Conservation (phyloP, 2,888 invertebrate species). For the Helicoverpa assulta region DNA sequence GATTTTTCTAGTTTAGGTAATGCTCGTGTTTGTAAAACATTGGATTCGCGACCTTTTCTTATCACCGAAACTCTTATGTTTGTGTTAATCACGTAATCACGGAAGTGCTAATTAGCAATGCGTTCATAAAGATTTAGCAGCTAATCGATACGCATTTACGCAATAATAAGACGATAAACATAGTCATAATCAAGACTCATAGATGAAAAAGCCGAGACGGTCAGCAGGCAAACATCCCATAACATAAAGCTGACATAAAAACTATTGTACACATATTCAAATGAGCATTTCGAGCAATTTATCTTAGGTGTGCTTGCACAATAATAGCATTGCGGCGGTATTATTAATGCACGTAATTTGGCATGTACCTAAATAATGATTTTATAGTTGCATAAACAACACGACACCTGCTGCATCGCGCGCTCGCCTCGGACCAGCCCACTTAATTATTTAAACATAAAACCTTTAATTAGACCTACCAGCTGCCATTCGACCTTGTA, state of each 20-base stretch:
- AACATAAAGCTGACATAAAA: constrained; percentile 42
- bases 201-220: constrained; percentile 4
- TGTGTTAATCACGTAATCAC: neutral
- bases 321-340: constrained; percentile 68
- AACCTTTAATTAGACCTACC: constrained; percentile 87
- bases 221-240: constrained; percentile 34
- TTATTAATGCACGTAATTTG: constrained; percentile 83
- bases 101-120: neutral
- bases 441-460: constrained; percentile 89
- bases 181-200: neutral
- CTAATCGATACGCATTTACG: neutral
- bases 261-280: constrained; percentile 58
- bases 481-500: constrained; percentile 86
- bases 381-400: constrained; percentile 85
- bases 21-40: constrained; percentile 9
- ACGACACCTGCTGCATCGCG: constrained; percentile 78
- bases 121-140: neutral
- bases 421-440: constrained; percentile 69
- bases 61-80: neutral
- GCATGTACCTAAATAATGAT: constrained; percentile 86
- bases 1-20: constrained; percentile 29
- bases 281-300: constrained; percentile 63
- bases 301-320: constrained; percentile 64
- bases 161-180: constrained; percentile 4
- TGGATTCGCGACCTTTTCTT: neutral